phyloP scores from a whole-genome alignment of 2,888 invertebrate genomes.

The Pheosia gnoma region DNA sequence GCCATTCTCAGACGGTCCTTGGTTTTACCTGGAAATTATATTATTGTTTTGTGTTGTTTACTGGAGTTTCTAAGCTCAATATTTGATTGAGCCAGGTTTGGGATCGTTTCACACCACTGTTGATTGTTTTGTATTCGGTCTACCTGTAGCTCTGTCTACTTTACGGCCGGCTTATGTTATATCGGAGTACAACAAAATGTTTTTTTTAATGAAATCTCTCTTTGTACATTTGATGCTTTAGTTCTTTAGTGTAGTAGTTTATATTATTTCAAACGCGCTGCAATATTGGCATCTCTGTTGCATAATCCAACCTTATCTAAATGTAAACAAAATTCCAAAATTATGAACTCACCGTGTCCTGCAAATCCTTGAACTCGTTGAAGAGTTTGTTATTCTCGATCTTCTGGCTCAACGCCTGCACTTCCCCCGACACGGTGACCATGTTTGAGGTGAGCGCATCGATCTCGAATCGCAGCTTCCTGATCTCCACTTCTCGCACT shows the following conservation, averaged over 20 bases:
- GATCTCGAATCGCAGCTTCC: conserved; percentile 63
- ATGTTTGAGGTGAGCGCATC: conserved; percentile 70
- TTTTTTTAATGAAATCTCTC: neutral
- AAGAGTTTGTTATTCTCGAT: conserved; percentile 65
- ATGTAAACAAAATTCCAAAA: conserved; percentile 21
- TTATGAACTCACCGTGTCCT: conserved; percentile 70
- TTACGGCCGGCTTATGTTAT: conserved; percentile 12
- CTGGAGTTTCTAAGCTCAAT: conserved; percentile 19
- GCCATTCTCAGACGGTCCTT: conserved; percentile 25
- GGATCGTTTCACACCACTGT: conserved; percentile 13
- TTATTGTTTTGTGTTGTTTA: conserved; percentile 33
- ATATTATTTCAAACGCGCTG: conserved; percentile 16
- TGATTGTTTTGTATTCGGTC: conserved; percentile 28
- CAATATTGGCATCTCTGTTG: conserved; percentile 27
- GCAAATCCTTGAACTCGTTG: conserved; percentile 67
- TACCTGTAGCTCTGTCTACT: conserved; percentile 29
- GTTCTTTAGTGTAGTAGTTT: neutral
- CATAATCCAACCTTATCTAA: conserved; percentile 19
- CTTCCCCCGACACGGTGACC: conserved; percentile 65
- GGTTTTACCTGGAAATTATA: conserved; percentile 31
- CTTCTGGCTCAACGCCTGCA: conserved; percentile 68
- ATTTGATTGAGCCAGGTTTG: conserved; percentile 14
- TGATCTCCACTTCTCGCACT: conserved; percentile 67
- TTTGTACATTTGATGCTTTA: too few relatives aligned
- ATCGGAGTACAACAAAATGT: neutral